Percentiles rank a stretch among this genome's conserved stretches.
These are phyloP conservation scores for Phalacrocorax pelagicus DNA, from an alignment of 2,113 vertebrate genomes.

Conservation along the genomic window DNA sequence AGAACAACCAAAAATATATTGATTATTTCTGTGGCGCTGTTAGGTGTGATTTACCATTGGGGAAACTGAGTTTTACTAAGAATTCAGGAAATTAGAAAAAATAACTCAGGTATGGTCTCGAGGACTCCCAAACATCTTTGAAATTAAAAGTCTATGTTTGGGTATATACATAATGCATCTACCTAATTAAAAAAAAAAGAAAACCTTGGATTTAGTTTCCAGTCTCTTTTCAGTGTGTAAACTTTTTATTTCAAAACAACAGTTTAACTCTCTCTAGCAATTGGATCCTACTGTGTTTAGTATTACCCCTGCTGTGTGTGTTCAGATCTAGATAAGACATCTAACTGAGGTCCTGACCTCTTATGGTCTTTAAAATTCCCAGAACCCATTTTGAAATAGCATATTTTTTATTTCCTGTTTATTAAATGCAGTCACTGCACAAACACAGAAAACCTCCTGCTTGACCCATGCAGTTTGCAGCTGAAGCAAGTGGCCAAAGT, in stretches of 20 bases:
- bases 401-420: not conserved
- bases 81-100: not conserved
- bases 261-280: not conserved
- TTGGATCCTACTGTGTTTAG: not conserved
- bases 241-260: constrained; percentile 2
- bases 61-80: not conserved
- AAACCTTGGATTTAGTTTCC: not conserved
- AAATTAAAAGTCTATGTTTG: not conserved
- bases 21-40: not conserved
- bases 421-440: not conserved
- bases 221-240: not conserved
- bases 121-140: not conserved
- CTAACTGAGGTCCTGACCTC: not conserved
- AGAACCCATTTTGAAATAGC: not conserved
- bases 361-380: not conserved
- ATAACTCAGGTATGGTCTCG: not conserved
- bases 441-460: not conserved
- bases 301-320: not conserved
- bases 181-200: not conserved
- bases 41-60: not conserved
- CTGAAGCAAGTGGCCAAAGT: not conserved
- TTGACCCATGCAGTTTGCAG: not conserved
- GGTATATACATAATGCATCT: not conserved
- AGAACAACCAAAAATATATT: not conserved
- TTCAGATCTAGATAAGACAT: constrained; percentile 27